Conservation (phyloP, 2,113 vertebrate species). For the Chinchilla lanigera region DNA sequence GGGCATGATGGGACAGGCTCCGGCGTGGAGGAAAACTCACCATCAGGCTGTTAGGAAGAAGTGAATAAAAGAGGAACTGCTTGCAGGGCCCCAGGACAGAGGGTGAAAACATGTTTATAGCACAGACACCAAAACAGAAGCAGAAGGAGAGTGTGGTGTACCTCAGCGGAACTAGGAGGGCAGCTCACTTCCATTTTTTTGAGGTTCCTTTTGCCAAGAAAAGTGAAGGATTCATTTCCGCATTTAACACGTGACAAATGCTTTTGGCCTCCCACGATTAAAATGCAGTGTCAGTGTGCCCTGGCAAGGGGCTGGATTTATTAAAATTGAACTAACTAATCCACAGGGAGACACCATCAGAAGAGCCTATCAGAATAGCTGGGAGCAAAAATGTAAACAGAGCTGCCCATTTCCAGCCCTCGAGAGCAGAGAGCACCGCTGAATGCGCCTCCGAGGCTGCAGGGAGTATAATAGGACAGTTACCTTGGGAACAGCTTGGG, state of each 20-base stretch:
- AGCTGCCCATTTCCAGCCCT: background rate
- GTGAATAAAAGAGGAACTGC: constrained; percentile 49
- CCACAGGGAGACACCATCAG: background rate
- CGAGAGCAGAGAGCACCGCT: background rate
- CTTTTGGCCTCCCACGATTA: background rate
- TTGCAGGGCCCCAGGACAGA: background rate
- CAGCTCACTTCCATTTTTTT: background rate
- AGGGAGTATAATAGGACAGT: background rate
- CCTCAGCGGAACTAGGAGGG: background rate
- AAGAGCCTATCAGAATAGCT: background rate
- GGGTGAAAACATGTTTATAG: constrained; percentile 57
- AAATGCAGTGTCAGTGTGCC: background rate
- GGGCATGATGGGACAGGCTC: background rate
- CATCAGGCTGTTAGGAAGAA: background rate
- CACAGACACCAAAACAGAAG: background rate
- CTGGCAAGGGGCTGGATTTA: background rate
- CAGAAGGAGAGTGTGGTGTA: background rate
- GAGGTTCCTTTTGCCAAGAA: background rate
- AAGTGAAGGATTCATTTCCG: constrained; percentile 7
- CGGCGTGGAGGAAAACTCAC: background rate
- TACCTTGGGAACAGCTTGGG: background rate
- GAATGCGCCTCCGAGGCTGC: background rate
- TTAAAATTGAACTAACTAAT: background rate
- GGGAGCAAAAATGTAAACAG: constrained; percentile 3
- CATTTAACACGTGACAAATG: background rate